Conservation (phyloP, 2,113 vertebrate genomes). For the Dinomys branickii region DNA sequence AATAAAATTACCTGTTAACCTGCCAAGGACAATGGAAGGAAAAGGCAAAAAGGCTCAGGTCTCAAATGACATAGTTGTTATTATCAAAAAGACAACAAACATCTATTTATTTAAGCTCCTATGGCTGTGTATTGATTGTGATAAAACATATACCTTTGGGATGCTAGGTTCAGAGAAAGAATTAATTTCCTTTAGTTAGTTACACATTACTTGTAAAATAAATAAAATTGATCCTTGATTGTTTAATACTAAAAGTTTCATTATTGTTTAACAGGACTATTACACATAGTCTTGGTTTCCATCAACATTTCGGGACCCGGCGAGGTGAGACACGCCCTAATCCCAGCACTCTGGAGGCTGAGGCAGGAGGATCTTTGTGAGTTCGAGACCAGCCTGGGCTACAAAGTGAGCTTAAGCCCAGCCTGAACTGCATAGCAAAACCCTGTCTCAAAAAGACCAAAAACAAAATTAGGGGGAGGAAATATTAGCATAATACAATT, state of each 20-base stretch:
- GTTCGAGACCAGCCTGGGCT: too few relatives aligned
- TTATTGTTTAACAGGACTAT: not conserved
- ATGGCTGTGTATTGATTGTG: not conserved
- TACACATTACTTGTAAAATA: not conserved
- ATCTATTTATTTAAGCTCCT: not conserved
- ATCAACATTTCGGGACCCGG: not conserved
- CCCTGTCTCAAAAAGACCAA: too few relatives aligned
- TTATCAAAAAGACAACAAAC: constrained; percentile 21
- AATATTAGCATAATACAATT: constrained; percentile 4
- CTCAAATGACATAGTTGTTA: not conserved
- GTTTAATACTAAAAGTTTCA: not conserved
- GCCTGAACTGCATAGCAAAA: too few relatives aligned
- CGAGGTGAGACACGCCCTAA: too few relatives aligned
- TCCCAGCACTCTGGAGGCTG: too few relatives aligned
- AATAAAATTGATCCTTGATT: not conserved
- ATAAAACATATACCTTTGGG: not conserved
- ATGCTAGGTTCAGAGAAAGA: not conserved
- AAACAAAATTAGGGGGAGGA: too few relatives aligned
- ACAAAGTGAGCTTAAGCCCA: too few relatives aligned
- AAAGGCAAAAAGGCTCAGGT: not conserved
- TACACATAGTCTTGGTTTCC: not conserved
- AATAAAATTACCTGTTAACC: not conserved
- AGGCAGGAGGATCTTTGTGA: too few relatives aligned
- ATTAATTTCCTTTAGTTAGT: constrained; percentile 3
- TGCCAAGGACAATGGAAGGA: not conserved